Evolutionary conservation across 2,888 invertebrate genomes (phyloP), one percentile per base, ranked within the genome.

Genomic region (Tortrix viridana): DNA sequence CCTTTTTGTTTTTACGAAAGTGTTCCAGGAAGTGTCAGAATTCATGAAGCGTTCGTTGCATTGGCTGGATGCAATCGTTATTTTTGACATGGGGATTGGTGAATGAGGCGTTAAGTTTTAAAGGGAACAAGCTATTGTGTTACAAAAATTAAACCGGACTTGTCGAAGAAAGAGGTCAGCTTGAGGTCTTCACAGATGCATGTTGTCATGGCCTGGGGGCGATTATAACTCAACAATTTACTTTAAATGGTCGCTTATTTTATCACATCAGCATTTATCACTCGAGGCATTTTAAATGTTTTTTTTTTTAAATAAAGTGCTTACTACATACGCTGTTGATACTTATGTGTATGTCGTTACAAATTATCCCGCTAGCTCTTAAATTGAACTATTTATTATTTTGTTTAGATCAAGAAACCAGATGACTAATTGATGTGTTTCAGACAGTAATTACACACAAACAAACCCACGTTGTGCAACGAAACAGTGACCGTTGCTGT

Each of bases 41-140:
- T 18, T 44, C 44, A 44, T 19, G 53, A 18, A 44, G 23, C 43
- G 43, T 53, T 22, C 22, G 38, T 41, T 54, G 43, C 41, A 20
- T 41, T 41, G 32, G 32, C 16, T 41, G 41, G 41, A 47, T 43
- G 60, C 41, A 38, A 20, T 41, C 5, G 54, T 43, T 61, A 43
- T 49, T 49, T 43, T 37, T 16, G 23, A 55, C 41, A 26, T 47
- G 41, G 37, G 37, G 22, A 38, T 12, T 44, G 7, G 26, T 14
- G 43, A 55, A 55, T 43, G 48, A 19, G 41, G 37, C 50, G 32
- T 23, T 37, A 46, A 52, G 37, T 32, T 26, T 57, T 22, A 38
- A 48, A 18, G 18, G 26, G 43, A 43, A 58, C 43, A 18, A 53
- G 52, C 22, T 41, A 53, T 53, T 53, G 41, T 53, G 22, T 53